Percentiles rank a stretch among this genome's conserved stretches.
phyloP scores from a whole-genome alignment of 2,113 vertebrate genomes.

The Aramus guarauna region DNA sequence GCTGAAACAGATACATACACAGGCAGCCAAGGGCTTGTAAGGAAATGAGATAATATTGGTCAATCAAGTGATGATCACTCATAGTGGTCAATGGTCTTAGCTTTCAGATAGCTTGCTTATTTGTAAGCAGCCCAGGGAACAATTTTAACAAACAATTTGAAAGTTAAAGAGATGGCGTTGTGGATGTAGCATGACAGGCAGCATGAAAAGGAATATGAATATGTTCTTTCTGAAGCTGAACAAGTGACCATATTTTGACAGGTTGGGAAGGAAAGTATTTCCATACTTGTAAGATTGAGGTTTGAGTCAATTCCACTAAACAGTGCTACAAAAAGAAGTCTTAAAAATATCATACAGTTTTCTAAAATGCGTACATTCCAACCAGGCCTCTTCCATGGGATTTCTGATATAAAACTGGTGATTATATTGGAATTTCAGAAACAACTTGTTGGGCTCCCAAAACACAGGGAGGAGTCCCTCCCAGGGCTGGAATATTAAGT shows the following conservation, averaged over 20 bases:
- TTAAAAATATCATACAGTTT: background rate
- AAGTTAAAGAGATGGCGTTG: background rate
- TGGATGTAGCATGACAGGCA: background rate
- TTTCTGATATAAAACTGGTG: slow-evolving; percentile 51
- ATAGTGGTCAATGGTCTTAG: background rate
- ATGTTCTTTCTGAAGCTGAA: background rate
- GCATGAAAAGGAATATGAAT: background rate
- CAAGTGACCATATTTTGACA: slow-evolving; percentile 6
- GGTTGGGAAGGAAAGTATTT: background rate
- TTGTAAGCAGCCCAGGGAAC: background rate
- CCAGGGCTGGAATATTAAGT: slow-evolving; percentile 28
- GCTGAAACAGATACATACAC: background rate
- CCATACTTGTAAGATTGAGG: background rate
- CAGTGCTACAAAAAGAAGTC: background rate
- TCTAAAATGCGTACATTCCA: slow-evolving; percentile 22
- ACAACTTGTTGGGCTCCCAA: slow-evolving; percentile 34
- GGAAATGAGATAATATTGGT: background rate
- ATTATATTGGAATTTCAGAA: slow-evolving; percentile 53
- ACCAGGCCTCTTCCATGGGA: slow-evolving; percentile 10
- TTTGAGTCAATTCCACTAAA: slow-evolving; percentile 11
- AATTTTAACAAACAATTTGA: background rate
- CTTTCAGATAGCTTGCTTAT: background rate
- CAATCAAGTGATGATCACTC: background rate
- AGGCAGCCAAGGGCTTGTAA: background rate
- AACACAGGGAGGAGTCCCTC: slow-evolving; percentile 48